Evolutionary conservation across 2,113 vertebrate genomes (phyloP).

Genomic region (Tupaia chinensis): DNA sequence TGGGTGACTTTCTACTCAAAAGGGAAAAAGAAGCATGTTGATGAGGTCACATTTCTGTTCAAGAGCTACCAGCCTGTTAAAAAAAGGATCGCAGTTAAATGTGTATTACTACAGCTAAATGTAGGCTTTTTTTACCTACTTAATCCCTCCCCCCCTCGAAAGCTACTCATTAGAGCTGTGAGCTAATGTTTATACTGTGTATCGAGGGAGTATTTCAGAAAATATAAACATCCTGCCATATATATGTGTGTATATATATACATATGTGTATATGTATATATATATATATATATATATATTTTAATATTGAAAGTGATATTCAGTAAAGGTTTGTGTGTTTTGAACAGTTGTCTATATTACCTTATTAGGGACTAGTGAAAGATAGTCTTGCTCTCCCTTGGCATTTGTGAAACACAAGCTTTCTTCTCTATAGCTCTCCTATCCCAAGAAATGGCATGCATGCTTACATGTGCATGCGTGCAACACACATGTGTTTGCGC

Average conservation of each 20-base stretch:
- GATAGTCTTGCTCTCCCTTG: not conserved
- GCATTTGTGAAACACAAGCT: not conserved
- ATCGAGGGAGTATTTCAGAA: slow-evolving; percentile 32
- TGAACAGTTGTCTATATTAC: not conserved
- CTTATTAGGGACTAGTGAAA: slow-evolving; percentile 47
- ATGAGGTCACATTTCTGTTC: not conserved
- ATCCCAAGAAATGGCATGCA: not conserved
- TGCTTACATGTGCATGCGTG: not conserved
- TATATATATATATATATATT: not conserved
- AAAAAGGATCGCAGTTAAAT: slow-evolving; percentile 42
- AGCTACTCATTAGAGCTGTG: not conserved
- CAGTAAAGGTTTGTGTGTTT: not conserved
- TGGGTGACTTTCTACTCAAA: slow-evolving; percentile 9
- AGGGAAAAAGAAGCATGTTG: not conserved
- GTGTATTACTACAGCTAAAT: slow-evolving; percentile 43
- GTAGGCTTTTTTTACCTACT: slow-evolving; percentile 27
- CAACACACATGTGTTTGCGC: not conserved
- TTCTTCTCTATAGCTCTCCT: slow-evolving; percentile 28
- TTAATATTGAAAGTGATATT: slow-evolving; percentile 11
- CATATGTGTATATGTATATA: not conserved
- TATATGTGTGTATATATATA: not conserved
- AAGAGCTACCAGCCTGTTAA: slow-evolving; percentile 30
- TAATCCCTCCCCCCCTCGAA: not conserved
- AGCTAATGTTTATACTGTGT: not conserved
- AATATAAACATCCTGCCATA: not conserved